A percentile compares a stretch with the other conserved stretches of the same genome.
phyloP scores from a whole-genome alignment of 2,888 invertebrate species.

The Silvanus unidentatus region DNA sequence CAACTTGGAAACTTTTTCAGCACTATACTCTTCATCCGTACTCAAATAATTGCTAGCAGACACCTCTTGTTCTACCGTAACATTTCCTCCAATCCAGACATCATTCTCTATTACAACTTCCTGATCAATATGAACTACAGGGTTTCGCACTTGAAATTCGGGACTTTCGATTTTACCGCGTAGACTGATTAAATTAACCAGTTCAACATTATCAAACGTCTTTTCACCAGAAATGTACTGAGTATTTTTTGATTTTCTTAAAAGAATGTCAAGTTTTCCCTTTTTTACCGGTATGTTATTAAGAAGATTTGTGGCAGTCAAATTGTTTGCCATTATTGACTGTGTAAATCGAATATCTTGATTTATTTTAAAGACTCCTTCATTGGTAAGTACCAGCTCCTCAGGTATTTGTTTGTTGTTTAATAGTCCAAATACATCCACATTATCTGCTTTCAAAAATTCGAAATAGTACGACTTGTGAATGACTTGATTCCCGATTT shows the following conservation, averaged over 20 bases:
- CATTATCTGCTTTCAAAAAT: conserved; percentile 35
- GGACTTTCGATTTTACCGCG: conserved; percentile 47
- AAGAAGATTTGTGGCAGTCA: conserved; percentile 44
- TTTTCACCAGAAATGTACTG: conserved; percentile 48
- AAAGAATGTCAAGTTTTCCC: conserved; percentile 45
- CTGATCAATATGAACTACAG: conserved; percentile 45
- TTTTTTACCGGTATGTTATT: conserved; percentile 48
- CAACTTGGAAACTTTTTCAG: conserved; percentile 35
- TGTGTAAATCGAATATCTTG: conserved; percentile 46
- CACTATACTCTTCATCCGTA: conserved; percentile 27
- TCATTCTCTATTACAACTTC: conserved; percentile 44
- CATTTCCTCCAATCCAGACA: conserved; percentile 46
- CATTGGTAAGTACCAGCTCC: conserved; percentile 41
- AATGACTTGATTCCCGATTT: conserved; percentile 48
- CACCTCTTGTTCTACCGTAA: conserved; percentile 45
- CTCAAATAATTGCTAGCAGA: conserved; percentile 36
- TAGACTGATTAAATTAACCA: conserved; percentile 45
- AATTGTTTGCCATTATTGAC: conserved; percentile 40
- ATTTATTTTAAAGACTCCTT: conserved; percentile 44
- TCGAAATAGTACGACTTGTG: conserved; percentile 38
- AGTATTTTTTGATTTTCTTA: conserved; percentile 39
- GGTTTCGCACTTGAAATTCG: conserved; percentile 44
- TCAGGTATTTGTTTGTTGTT: conserved; percentile 28
- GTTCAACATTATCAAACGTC: conserved; percentile 43
- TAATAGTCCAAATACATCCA: conserved; percentile 25